A percentile compares a stretch with the other conserved stretches of the same genome.
Conservation (phyloP, 2,797 vertebrate species). For the Meda fulgida region DNA sequence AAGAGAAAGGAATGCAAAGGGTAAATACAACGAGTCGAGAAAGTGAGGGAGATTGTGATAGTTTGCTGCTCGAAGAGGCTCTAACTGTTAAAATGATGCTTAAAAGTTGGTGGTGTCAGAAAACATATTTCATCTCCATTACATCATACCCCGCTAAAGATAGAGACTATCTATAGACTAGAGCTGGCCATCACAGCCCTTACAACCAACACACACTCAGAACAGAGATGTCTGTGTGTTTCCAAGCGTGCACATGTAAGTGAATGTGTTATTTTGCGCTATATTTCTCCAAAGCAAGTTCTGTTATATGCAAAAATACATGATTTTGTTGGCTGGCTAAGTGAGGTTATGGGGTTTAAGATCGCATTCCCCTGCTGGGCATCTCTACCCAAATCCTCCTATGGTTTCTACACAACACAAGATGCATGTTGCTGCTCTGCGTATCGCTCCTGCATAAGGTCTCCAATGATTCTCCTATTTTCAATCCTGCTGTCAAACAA, state of each 20-base stretch:
- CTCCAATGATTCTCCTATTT: conserved; percentile 47
- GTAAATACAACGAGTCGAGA: background rate
- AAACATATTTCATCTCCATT: conserved; percentile 59
- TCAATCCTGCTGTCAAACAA: conserved; percentile 58
- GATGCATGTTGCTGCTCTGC: background rate
- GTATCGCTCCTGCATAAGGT: conserved; percentile 8
- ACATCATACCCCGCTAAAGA: conserved; percentile 52
- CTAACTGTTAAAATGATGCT: conserved; percentile 26
- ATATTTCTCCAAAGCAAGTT: background rate
- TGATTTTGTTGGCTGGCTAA: conserved; percentile 22
- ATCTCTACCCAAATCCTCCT: conserved; percentile 41
- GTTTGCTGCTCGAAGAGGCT: background rate
- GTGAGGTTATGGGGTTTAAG: conserved; percentile 28
- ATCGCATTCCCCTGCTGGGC: conserved; percentile 16
- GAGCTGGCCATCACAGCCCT: conserved; percentile 22
- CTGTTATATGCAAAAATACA: conserved; percentile 13
- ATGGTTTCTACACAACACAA: conserved; percentile 18
- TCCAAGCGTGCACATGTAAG: background rate
- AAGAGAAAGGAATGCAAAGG: conserved; percentile 19
- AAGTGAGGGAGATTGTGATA: conserved; percentile 17
- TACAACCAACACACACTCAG: conserved; percentile 6
- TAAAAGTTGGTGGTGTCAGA: conserved; percentile 41
- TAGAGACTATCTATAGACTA: conserved; percentile 21
- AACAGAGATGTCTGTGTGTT: background rate
- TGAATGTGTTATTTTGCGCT: background rate